phyloP scores from a whole-genome alignment of 2,797 vertebrate species.

The Phrynocephalus guinanensis region DNA sequence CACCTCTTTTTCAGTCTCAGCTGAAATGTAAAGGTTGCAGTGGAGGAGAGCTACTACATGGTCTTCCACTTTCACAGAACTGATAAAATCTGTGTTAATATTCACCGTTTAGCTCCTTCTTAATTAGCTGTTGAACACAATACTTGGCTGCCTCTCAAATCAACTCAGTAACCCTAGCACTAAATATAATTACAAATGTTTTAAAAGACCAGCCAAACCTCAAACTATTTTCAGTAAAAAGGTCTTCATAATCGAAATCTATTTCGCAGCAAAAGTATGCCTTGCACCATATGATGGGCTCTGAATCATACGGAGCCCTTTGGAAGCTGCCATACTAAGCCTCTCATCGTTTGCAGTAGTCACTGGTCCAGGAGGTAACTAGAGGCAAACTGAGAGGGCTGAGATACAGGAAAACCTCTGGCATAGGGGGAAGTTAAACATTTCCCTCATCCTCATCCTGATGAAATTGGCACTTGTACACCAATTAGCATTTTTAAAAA shows the following conservation, averaged over 20 bases:
- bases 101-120: not conserved
- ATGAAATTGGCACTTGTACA: too few relatives aligned
- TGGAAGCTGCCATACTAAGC: not conserved
- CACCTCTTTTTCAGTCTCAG: not conserved
- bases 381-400: not conserved
- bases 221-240: not conserved
- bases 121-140: slow-evolving; percentile 33
- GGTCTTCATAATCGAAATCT: not conserved
- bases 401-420: too few relatives aligned
- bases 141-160: not conserved
- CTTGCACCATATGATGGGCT: not conserved
- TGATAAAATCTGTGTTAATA: slow-evolving; percentile 6
- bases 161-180: not conserved
- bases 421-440: too few relatives aligned
- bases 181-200: not conserved
- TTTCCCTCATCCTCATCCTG: too few relatives aligned
- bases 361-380: not conserved
- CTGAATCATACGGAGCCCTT: not conserved
- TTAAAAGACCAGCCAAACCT: not conserved
- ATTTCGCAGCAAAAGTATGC: not conserved
- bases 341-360: not conserved
- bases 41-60: not conserved
- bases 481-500: too few relatives aligned
- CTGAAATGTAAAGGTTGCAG: not conserved
- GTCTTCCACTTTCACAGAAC: not conserved